Conservation (phyloP, 2,113 vertebrate species). For the Stegostoma tigrinum region DNA sequence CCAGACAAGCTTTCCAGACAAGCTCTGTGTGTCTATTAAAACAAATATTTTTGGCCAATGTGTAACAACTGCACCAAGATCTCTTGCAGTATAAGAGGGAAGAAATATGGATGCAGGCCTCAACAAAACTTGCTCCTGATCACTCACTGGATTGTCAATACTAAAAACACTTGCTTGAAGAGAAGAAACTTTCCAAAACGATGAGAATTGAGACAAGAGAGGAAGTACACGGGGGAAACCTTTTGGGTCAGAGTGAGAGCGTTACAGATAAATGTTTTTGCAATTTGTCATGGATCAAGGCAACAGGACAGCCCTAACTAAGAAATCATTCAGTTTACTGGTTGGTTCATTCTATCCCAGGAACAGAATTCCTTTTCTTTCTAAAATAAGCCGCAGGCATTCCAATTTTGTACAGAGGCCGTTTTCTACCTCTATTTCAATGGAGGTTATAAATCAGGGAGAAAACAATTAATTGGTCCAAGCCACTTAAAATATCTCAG, state of each 20-base stretch:
- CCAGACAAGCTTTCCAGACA: neutral
- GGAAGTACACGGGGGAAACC: neutral
- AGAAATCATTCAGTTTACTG: neutral
- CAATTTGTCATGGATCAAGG: neutral
- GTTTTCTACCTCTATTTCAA: neutral
- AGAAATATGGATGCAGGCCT: neutral
- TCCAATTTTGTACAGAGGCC: slow-evolving; percentile 18
- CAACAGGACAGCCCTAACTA: neutral
- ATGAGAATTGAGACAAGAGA: neutral
- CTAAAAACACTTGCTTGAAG: neutral
- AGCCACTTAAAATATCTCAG: neutral
- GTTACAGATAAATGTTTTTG: neutral
- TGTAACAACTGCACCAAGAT: neutral
- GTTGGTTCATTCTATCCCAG: neutral
- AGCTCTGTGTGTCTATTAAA: neutral
- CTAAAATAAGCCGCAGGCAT: neutral
- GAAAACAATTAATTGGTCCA: neutral
- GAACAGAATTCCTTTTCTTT: slow-evolving; percentile 18
- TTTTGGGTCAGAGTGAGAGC: neutral
- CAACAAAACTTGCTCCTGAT: neutral
- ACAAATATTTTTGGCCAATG: neutral
- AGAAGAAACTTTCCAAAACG: too few species aligned
- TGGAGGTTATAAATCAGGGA: neutral
- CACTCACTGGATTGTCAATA: neutral
- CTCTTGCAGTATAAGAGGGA: neutral